A percentile compares a stretch with the other conserved stretches of the same genome.
These are phyloP conservation scores for Xestoiulus laeticollis DNA, from an alignment of 2,888 invertebrate species.

Conservation along the genomic window DNA sequence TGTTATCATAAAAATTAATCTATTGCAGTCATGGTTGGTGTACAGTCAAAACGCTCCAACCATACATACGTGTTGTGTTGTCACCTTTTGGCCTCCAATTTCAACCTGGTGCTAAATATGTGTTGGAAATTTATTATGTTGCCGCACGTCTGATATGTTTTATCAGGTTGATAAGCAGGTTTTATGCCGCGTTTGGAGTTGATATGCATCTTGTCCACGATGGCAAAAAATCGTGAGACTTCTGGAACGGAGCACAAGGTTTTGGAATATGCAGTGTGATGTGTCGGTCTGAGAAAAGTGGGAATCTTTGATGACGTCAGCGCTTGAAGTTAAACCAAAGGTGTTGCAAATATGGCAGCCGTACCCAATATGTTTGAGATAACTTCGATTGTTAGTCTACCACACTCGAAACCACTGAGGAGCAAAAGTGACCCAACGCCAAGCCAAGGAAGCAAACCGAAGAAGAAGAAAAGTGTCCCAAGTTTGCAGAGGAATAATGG, in stretches of 20 bases:
- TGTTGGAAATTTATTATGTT: background rate
- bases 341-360: background rate
- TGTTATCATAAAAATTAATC: background rate
- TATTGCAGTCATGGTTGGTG: background rate
- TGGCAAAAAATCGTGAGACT: background rate
- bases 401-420: background rate
- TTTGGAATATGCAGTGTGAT: background rate
- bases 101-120: background rate
- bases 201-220: background rate
- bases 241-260: background rate
- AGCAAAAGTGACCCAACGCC: slow-evolving; percentile 5
- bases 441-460: background rate
- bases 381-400: background rate
- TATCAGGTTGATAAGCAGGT: background rate
- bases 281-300: background rate
- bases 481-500: background rate
- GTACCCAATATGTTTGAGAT: background rate
- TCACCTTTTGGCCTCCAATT: slow-evolving; percentile 1
- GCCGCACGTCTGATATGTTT: background rate
- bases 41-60: background rate
- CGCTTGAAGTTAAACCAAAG: background rate
- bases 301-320: background rate
- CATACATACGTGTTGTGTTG: background rate
- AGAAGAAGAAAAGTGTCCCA: slow-evolving; percentile 3
- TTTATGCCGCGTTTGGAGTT: background rate